These are phyloP conservation scores for Lytechinus pictus DNA, from an alignment of 35 echinoderm and acorn worm genomes.

Conservation along the genomic window DNA sequence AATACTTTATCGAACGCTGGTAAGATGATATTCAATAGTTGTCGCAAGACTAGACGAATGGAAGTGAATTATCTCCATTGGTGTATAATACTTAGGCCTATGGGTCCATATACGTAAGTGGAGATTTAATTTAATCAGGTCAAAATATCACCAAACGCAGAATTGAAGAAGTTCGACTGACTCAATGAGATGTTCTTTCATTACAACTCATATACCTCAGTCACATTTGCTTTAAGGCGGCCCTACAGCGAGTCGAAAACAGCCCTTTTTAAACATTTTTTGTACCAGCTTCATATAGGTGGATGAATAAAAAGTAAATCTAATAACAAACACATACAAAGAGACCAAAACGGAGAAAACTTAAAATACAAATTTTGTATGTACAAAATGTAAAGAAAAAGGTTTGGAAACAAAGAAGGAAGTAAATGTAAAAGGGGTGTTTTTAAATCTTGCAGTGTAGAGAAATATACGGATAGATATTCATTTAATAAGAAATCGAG, in stretches of 20 bases:
- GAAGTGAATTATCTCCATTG: neutral
- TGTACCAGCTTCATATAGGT: too few species aligned
- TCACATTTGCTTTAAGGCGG: too few species aligned
- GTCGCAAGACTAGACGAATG: neutral
- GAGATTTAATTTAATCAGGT: neutral
- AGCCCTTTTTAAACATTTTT: too few species aligned
- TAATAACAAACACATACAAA: too few species aligned
- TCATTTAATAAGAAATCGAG: neutral
- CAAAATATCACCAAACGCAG: neutral
- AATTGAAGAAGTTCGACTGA: neutral
- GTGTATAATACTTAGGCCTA: neutral
- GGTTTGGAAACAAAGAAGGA: too few species aligned
- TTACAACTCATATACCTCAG: too few species aligned
- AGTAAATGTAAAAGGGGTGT: neutral
- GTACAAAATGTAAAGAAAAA: too few species aligned
- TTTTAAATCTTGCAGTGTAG: neutral
- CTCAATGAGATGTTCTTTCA: neutral
- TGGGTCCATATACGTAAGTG: neutral
- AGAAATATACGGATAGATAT: neutral
- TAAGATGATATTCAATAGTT: neutral
- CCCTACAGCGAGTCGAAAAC: too few species aligned
- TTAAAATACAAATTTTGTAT: too few species aligned
- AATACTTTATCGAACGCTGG: neutral
- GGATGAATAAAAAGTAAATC: too few species aligned
- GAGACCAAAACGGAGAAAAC: too few species aligned